Conservation (phyloP, 2,797 vertebrate genomes). For the Pipistrellus nathusii region DNA sequence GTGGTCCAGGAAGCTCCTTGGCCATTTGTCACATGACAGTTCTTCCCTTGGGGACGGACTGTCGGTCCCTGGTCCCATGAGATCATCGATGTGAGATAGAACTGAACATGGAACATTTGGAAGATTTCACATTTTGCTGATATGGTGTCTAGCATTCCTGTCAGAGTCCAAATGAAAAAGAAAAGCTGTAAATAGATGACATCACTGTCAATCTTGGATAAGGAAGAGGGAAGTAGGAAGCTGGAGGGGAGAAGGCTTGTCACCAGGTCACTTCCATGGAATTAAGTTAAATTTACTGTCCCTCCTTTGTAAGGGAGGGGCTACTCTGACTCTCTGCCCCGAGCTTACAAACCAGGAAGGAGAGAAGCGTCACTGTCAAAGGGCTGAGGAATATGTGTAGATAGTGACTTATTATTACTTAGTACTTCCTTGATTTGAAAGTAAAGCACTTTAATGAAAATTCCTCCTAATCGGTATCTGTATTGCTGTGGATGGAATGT, state of each 20-base stretch:
- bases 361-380: background rate
- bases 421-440: slow-evolving; percentile 23
- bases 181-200: background rate
- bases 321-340: background rate
- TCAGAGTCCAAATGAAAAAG: background rate
- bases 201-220: background rate
- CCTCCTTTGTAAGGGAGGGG: background rate
- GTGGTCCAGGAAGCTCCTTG: background rate
- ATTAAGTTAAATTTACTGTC: background rate
- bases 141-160: background rate
- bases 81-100: background rate
- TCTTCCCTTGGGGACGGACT: background rate
- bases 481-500: background rate
- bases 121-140: background rate
- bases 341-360: background rate
- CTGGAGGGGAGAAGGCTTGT: background rate
- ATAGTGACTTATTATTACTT: background rate
- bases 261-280: background rate
- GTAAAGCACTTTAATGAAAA: background rate
- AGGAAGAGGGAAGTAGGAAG: background rate
- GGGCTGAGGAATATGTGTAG: background rate
- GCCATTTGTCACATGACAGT: background rate
- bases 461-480: background rate
- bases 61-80: background rate
- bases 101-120: background rate